These are phyloP conservation scores for Diprion similis DNA, from an alignment of 1,140 invertebrate species.

Conservation along the genomic window DNA sequence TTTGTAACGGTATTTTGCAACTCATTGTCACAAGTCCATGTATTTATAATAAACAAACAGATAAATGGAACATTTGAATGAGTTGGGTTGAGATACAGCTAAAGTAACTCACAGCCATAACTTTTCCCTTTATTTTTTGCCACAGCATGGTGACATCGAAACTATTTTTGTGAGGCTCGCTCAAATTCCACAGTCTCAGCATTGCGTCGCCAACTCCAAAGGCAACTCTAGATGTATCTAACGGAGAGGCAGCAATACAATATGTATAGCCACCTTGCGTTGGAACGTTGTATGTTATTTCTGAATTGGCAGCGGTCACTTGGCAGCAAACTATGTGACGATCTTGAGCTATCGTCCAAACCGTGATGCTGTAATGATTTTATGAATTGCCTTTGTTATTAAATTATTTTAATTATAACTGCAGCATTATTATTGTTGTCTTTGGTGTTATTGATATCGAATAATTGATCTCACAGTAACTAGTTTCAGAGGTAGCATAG, in stretches of 20 bases:
- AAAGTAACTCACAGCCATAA: constrained; percentile 66
- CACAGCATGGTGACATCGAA: constrained; percentile 66
- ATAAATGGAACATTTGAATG: background rate
- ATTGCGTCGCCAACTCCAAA: constrained; percentile 75
- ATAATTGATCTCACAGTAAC: too few species aligned
- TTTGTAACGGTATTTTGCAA: too few species aligned
- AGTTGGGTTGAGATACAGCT: background rate
- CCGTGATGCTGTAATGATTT: constrained; percentile 37
- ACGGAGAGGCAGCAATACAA: constrained; percentile 69
- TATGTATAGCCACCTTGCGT: constrained; percentile 74
- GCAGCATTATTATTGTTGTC: too few species aligned
- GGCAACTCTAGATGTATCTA: constrained; percentile 74
- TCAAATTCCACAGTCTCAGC: constrained; percentile 76
- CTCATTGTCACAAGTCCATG: too few species aligned
- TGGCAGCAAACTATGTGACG: constrained; percentile 68
- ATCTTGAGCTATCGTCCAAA: constrained; percentile 72
- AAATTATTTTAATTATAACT: background rate
- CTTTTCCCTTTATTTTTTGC: constrained; percentile 77
- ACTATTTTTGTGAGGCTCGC: constrained; percentile 53
- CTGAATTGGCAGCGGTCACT: constrained; percentile 49
- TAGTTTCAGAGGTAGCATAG: too few species aligned
- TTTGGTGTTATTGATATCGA: too few species aligned
- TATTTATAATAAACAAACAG: too few species aligned
- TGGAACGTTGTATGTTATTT: constrained; percentile 60
- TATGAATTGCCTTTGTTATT: constrained; percentile 19